Conservation (phyloP, 2,113 vertebrate species). For the Aptenodytes forsteri region DNA sequence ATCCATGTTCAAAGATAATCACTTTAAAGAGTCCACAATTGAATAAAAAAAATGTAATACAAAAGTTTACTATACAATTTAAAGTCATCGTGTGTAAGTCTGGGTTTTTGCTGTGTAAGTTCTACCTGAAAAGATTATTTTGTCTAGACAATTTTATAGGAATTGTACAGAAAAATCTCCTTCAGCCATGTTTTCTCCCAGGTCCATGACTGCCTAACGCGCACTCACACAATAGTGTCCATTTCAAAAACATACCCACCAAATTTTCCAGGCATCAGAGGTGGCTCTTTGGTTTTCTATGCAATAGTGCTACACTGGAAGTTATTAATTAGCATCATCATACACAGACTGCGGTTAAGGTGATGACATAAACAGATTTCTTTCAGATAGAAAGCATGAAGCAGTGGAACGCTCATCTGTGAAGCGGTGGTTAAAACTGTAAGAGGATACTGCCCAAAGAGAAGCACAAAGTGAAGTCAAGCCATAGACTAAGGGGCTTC, state of each 20-base stretch:
- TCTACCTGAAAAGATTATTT: not conserved
- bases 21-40: conserved; percentile 5
- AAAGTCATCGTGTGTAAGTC: not conserved
- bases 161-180: not conserved
- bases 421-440: not conserved
- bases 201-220: not conserved
- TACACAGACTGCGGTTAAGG: not conserved
- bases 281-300: not conserved
- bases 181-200: not conserved
- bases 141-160: not conserved
- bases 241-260: not conserved
- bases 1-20: not conserved
- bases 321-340: not conserved
- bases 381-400: not conserved
- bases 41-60: conserved; percentile 32
- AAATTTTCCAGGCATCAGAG: not conserved
- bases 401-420: not conserved
- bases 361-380: not conserved
- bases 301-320: not conserved
- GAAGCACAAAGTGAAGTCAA: not conserved
- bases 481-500: not conserved
- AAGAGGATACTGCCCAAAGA: not conserved
- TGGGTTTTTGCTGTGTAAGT: not conserved
- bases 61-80: conserved; percentile 1
- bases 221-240: not conserved